Evolutionary conservation across 2,113 vertebrate genomes (phyloP).

Genomic region (Nicator chloris): DNA sequence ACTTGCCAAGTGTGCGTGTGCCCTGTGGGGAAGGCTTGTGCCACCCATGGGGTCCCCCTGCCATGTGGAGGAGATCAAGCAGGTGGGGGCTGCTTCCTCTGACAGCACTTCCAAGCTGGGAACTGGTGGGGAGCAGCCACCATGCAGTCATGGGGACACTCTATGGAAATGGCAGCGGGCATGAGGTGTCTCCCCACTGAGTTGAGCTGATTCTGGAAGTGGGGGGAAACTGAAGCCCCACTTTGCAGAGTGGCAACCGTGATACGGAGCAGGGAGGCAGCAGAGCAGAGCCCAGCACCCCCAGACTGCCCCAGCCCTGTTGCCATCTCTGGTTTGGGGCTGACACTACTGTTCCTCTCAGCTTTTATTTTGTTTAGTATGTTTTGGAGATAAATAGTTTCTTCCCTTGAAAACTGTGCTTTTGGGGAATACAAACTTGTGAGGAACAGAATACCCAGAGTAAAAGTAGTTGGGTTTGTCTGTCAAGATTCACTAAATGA

Average conservation of each 20-base stretch:
- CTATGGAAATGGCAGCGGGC: accelerated
- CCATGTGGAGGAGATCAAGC: neutral
- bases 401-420: neutral
- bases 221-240: neutral
- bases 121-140: neutral
- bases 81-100: neutral
- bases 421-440: neutral
- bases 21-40: accelerated
- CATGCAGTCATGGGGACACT: accelerated
- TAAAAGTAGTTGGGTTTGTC: neutral
- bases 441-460: neutral
- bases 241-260: accelerated
- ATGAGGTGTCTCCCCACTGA: neutral
- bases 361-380: neutral
- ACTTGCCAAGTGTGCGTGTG: accelerated
- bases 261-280: neutral
- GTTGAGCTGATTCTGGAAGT: neutral
- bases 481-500: neutral
- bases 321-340: accelerated
- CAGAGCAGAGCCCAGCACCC: neutral
- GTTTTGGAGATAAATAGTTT: neutral
- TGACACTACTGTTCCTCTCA: neutral
- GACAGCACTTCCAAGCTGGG: neutral
- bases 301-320: neutral
- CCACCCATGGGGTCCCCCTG: neutral